Evolutionary conservation across 1,140 invertebrate genomes (phyloP).

Genomic region (Drosophila kohkoa): DNA sequence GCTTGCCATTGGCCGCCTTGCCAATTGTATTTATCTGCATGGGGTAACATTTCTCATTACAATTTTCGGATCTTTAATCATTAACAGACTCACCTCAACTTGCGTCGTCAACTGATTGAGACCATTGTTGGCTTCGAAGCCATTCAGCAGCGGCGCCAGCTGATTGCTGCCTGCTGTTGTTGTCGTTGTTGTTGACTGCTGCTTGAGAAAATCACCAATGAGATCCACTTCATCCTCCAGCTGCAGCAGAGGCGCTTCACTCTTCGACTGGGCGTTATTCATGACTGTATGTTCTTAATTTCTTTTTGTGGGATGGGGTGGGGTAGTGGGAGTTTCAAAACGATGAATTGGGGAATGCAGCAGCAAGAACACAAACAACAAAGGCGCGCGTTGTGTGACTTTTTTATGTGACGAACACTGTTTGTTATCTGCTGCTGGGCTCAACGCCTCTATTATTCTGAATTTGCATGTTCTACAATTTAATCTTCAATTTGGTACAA

Average conservation of each 20-base stretch:
- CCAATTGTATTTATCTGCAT: slow-evolving; percentile 76
- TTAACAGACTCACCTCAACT: slow-evolving; percentile 65
- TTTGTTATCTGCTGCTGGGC: slow-evolving; percentile 55
- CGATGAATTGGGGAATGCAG: slow-evolving; percentile 36
- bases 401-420: slow-evolving; percentile 52
- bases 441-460: slow-evolving; percentile 45
- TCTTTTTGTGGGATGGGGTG: slow-evolving; percentile 5
- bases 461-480: slow-evolving; percentile 69
- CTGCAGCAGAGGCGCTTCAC: slow-evolving; percentile 67
- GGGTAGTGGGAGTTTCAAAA: slow-evolving; percentile 31
- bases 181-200: slow-evolving; percentile 40
- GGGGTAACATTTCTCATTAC: background rate
- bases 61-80: background rate
- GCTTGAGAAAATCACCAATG: slow-evolving; percentile 73
- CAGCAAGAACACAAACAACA: slow-evolving; percentile 55
- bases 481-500: slow-evolving; percentile 43
- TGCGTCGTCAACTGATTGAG: slow-evolving; percentile 68
- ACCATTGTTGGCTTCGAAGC: slow-evolving; percentile 46
- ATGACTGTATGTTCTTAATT: slow-evolving; percentile 33
- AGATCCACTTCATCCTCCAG: slow-evolving; percentile 77
- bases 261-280: slow-evolving; percentile 37
- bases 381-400: slow-evolving; percentile 64
- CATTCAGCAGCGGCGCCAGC: slow-evolving; percentile 59
- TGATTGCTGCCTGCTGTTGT: slow-evolving; percentile 36
- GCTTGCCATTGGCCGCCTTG: slow-evolving; percentile 49